Conservation (phyloP, 2,888 invertebrate genomes). For the Plagiodera versicolora region DNA sequence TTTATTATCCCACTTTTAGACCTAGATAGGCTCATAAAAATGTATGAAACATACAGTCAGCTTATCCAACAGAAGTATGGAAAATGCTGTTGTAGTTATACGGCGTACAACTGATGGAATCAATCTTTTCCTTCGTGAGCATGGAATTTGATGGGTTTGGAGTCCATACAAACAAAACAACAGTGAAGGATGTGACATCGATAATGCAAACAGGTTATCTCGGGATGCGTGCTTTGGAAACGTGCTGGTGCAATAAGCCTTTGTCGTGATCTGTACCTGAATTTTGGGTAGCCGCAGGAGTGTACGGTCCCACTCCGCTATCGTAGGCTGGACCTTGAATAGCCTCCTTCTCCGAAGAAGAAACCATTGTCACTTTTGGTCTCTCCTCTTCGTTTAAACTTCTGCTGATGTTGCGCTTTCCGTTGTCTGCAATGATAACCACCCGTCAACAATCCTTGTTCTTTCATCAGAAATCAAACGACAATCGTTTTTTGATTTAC, state of each 20-base stretch:
- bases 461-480: not conserved
- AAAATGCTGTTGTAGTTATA: too few species aligned
- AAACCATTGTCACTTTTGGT: slow-evolving; percentile 52
- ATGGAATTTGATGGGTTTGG: too few species aligned
- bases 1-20: not conserved
- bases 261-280: slow-evolving; percentile 46
- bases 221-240: not conserved
- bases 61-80: not conserved
- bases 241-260: slow-evolving; percentile 1
- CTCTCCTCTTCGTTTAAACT: slow-evolving; percentile 50
- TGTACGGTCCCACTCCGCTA: slow-evolving; percentile 55
- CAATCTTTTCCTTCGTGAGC: too few species aligned
- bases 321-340: slow-evolving; percentile 46
- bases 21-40: not conserved
- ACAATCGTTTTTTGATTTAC: not conserved
- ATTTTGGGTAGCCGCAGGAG: slow-evolving; percentile 55
- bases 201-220: not conserved
- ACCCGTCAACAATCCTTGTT: slow-evolving; percentile 1
- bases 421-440: slow-evolving; percentile 48
- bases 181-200: not conserved
- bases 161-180: not conserved
- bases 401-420: slow-evolving; percentile 52
- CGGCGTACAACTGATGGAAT: too few species aligned
- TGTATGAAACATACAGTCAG: not conserved
- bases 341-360: slow-evolving; percentile 52